A percentile compares a stretch with the other conserved stretches of the same genome.
Evolutionary conservation across 2,888 invertebrate species (phyloP).

Genomic region (Athrips mouffetella): DNA sequence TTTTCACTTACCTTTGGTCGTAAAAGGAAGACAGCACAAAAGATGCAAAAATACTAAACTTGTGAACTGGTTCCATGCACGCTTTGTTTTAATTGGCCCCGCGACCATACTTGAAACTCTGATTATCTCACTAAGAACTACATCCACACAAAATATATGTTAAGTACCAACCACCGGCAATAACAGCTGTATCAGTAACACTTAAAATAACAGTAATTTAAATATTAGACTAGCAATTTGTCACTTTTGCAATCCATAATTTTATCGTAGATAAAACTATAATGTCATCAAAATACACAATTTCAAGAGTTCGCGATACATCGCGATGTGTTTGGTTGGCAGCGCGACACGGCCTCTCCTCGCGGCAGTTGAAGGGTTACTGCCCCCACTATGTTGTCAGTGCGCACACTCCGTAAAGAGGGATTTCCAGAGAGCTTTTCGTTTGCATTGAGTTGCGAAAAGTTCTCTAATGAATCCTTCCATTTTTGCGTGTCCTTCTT

Average conservation of each 20-base stretch:
- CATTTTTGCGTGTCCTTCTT: conserved; percentile 10
- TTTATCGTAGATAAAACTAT: not conserved
- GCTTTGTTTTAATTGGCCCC: conserved; percentile 64
- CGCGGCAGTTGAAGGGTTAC: conserved; percentile 58
- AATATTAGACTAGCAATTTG: conserved; percentile 20
- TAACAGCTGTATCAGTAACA: not conserved
- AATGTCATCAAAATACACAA: conserved; percentile 26
- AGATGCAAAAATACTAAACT: conserved; percentile 62
- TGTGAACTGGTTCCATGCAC: conserved; percentile 64
- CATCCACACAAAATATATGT: conserved; percentile 39
- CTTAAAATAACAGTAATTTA: not conserved
- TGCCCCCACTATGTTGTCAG: conserved; percentile 63
- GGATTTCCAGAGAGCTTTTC: conserved; percentile 52
- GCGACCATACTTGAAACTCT: conserved; percentile 68
- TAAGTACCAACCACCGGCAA: not conserved
- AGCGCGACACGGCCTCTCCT: conserved; percentile 62
- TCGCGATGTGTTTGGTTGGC: conserved; percentile 57
- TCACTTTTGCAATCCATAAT: not conserved
- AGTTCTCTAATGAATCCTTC: conserved; percentile 18
- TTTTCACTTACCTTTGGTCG: conserved; percentile 53
- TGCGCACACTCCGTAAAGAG: conserved; percentile 69
- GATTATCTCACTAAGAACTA: conserved; percentile 50
- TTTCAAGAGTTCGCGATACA: conserved; percentile 47
- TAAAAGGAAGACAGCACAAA: conserved; percentile 51
- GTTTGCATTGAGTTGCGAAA: conserved; percentile 33